Base-by-base conservation (phyloP, 2,797 vertebrate species). In the Protosalanx chinensis region DNA sequence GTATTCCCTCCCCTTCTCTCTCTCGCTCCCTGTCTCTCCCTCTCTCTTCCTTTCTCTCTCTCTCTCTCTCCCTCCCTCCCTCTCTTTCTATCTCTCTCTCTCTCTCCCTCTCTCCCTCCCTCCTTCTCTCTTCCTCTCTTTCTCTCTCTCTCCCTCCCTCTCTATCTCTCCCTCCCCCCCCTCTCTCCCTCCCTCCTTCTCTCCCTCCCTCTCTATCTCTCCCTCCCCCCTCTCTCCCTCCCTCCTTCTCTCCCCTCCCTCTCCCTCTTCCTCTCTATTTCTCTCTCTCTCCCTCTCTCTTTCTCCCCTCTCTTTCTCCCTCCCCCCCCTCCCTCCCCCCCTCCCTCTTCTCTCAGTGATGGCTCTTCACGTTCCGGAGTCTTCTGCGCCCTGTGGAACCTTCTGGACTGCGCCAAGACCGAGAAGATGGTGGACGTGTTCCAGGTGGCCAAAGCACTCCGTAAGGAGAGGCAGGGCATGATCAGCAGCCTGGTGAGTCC, bases 361-460 rank as follows among this genome's bases (percentile, higher is more conserved):
- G 98, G 98, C 69, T 94, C 97, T 0, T 84, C 94, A 33, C 90
- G 93, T 64, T 94, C 93, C 0, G 98, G 96, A 41, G 51, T 95
- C 0, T 95, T 98, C 82, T 98, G 94, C 70, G 95, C 95, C 37
- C 87, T 99, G 87, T 91, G 97, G 89, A 98, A 93, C 75, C 86
- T 98, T 61, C 74, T 98, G 85, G 95, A 98, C 85, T 94, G 93
- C 18, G 94, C 94, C 23, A 91, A 94, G 71, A 92, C 77, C 0
- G 97, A 99, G 89, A 96, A 93, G 68, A 86, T 95, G 72, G 80
- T 97, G 62, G 97, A 99, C 74, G 87, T 98, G 81, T 98, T 99
- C 86, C 96, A 99, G 81, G 93, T 92, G 62, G 91, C 88, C 58
- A 99, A 98, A 90, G 84, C 90, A 64, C 87, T 98, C 30, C 96